Evolutionary conservation across 2,113 vertebrate genomes (phyloP).

Genomic region (Smithornis capensis): DNA sequence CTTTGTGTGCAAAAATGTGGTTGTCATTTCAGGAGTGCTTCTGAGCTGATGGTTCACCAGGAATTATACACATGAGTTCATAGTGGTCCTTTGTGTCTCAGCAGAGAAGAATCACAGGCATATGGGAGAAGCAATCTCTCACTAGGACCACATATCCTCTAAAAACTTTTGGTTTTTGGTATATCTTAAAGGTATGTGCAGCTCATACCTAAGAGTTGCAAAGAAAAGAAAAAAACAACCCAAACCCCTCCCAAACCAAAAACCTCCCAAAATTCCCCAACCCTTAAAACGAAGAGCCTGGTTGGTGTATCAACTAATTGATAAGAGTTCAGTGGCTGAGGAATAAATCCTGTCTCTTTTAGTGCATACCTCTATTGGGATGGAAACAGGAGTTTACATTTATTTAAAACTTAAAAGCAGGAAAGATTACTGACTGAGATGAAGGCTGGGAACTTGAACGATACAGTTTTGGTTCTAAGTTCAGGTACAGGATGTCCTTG

Average conservation of each 20-base stretch:
- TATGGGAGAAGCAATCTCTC: background rate
- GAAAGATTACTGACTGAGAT: background rate
- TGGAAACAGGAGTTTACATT: background rate
- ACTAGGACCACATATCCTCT: background rate
- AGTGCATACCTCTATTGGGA: background rate
- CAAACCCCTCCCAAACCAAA: background rate
- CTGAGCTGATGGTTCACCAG: background rate
- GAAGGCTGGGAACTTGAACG: background rate
- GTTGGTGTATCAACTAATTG: background rate
- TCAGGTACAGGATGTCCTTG: background rate
- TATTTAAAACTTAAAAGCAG: background rate
- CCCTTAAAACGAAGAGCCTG: background rate
- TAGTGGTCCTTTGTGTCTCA: background rate
- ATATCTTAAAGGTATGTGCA: background rate
- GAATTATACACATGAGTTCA: background rate
- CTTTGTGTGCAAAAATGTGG: background rate
- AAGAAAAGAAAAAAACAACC: background rate
- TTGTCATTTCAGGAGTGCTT: background rate
- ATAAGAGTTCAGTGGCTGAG: background rate
- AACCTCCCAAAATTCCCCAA: background rate
- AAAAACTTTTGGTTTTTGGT: background rate
- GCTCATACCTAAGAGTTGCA: background rate
- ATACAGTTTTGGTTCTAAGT: background rate
- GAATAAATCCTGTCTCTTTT: background rate
- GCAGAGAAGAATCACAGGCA: background rate